phyloP scores from a whole-genome alignment of 2,113 vertebrate species.

The human region GRCh38 chr5:175556501-175557000 shows the following conservation, averaged over 20 bases:
- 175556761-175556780: neutral
- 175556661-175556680: neutral
- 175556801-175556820: neutral
- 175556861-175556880: neutral
- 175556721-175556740: neutral
- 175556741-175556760: neutral
- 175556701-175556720: neutral
- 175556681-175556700: neutral
- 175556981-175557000: neutral
- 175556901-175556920: neutral
- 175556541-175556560: neutral
- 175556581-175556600: neutral
- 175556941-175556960: no score
- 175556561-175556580: neutral
- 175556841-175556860: neutral
- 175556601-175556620: neutral
- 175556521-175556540: neutral
- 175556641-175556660: neutral
- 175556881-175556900: neutral
- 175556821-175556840: neutral
- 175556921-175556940: neutral
- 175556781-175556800: neutral
- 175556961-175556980: neutral
- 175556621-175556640: neutral
- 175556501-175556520: neutral